Conservation (phyloP, 1,140 invertebrate genomes). For the Drosophila asahinai region DNA sequence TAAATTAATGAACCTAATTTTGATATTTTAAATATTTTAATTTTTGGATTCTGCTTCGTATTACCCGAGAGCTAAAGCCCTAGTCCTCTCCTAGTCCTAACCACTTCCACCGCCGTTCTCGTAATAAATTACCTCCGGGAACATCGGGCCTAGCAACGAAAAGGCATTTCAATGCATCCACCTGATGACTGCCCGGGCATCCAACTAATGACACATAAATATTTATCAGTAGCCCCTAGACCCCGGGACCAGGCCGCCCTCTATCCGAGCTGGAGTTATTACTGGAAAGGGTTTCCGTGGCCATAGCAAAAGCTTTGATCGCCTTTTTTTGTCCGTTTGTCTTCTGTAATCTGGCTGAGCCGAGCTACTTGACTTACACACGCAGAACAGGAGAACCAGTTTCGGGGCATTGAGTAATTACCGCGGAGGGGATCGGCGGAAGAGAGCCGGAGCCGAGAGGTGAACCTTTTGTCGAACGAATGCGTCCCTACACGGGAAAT, state of each 20-base stretch:
- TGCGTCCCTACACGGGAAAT: conserved; percentile 19
- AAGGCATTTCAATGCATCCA: conserved; percentile 69
- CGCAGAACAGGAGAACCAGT: conserved; percentile 74
- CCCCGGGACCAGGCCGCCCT: conserved; percentile 3
- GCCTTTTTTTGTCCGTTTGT: conserved; percentile 37
- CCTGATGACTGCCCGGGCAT: conserved; percentile 63
- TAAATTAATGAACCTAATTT: too few species aligned
- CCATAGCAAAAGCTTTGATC: conserved; percentile 61
- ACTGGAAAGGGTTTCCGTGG: conserved; percentile 69
- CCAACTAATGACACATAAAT: conserved; percentile 79
- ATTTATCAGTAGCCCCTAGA: conserved; percentile 58
- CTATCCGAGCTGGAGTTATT: conserved; percentile 39
- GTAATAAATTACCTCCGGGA: conserved; percentile 31
- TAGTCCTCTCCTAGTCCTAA: background rate
- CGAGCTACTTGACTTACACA: conserved; percentile 80
- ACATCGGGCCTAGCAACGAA: conserved; percentile 9
- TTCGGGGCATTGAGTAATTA: conserved; percentile 77
- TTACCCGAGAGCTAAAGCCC: too few species aligned
- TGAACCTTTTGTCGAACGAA: conserved; percentile 70
- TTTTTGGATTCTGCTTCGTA: too few species aligned
- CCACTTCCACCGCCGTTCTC: background rate
- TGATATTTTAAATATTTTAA: too few species aligned
- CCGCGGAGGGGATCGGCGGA: conserved; percentile 11
- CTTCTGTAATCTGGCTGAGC: conserved; percentile 73
- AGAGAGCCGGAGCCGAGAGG: conserved; percentile 10